phyloP scores from a whole-genome alignment of 1,140 invertebrate species.

The Temnothorax longispinosus region DNA sequence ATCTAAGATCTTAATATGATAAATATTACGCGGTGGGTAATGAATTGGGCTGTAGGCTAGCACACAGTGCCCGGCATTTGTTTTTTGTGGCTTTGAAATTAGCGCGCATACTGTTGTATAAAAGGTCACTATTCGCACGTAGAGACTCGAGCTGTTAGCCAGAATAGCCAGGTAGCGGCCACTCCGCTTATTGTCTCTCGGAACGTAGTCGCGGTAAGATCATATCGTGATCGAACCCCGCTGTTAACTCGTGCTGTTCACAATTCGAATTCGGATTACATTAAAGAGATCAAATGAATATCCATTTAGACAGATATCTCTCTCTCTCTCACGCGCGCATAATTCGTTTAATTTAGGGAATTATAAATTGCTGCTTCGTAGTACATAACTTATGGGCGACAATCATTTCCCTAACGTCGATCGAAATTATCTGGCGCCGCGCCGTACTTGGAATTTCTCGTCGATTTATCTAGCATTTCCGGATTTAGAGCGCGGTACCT shows the following conservation, averaged over 20 bases:
- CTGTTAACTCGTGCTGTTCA: no score
- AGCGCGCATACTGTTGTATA: neutral
- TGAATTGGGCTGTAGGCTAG: no score
- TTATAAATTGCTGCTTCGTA: neutral
- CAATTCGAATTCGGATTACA: neutral
- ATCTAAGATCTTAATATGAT: no score
- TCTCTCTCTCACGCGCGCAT: neutral
- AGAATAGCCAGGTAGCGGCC: neutral
- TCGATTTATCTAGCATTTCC: neutral
- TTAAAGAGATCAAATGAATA: neutral
- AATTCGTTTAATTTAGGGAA: neutral
- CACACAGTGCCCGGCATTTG: neutral
- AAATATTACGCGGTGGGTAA: no score
- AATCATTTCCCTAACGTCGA: neutral
- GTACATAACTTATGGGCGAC: neutral
- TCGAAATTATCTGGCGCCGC: neutral
- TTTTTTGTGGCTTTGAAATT: neutral
- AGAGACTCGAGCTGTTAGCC: neutral
- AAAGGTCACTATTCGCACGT: neutral
- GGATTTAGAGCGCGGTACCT: neutral
- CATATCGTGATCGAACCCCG: neutral
- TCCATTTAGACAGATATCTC: neutral
- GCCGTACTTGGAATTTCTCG: neutral
- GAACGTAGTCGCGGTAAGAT: neutral
- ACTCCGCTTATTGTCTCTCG: neutral